Evolutionary conservation across 1,140 invertebrate genomes (phyloP).

Genomic region (Onthophagus taurus): DNA sequence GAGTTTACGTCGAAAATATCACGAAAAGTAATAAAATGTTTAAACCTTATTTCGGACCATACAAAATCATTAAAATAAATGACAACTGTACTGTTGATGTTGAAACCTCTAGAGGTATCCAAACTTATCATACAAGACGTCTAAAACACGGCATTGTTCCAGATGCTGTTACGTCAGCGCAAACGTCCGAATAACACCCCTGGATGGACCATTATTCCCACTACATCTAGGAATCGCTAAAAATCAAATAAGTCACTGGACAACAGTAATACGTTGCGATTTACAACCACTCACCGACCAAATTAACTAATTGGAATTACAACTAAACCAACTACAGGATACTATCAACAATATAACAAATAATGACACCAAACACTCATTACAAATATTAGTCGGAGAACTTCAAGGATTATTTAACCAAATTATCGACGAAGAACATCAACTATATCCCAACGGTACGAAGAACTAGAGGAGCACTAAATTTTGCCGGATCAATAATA

Average conservation of each 20-base stretch:
- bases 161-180: not conserved
- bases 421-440: not conserved
- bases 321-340: not conserved
- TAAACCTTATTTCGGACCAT: not conserved
- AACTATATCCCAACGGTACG: not conserved
- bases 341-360: not conserved
- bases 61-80: not conserved
- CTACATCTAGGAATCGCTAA: not conserved
- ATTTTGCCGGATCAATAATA: not conserved
- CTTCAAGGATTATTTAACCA: not conserved
- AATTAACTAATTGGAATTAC: not conserved
- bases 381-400: not conserved
- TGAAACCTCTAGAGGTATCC: not conserved
- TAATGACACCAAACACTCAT: not conserved
- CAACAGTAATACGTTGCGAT: not conserved
- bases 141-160: not conserved
- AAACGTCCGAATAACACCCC: not conserved
- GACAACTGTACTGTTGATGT: not conserved
- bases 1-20: slow-evolving; percentile 1
- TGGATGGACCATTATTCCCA: not conserved
- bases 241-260: not conserved
- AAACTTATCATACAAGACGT: not conserved
- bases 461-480: not conserved
- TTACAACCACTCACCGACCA: not conserved
- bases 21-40: not conserved